These are phyloP conservation scores for Liparis tanakae DNA, from an alignment of 2,797 vertebrate genomes.

Conservation along the genomic window DNA sequence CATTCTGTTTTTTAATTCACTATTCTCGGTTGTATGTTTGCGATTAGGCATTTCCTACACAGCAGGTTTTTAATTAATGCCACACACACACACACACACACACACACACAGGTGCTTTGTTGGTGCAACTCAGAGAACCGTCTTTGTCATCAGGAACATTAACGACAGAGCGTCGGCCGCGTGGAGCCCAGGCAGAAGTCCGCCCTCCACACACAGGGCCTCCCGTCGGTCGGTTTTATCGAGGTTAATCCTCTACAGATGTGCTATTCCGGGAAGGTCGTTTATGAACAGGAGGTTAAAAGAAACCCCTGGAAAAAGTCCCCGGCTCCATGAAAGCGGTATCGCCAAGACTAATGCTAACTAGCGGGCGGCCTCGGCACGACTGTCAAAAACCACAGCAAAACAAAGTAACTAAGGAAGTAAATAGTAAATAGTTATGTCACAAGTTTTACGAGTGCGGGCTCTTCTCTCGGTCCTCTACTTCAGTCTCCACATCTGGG, in stretches of 20 bases:
- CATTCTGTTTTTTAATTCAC: constrained; percentile 72
- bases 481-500: constrained; percentile 39
- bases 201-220: constrained; percentile 38
- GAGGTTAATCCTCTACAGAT: constrained; percentile 36
- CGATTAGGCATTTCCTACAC: constrained; percentile 76
- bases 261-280: constrained; percentile 16
- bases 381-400: constrained; percentile 18
- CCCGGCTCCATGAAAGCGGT: neutral
- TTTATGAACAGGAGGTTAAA: constrained; percentile 4
- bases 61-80: constrained; percentile 83
- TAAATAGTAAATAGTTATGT: neutral
- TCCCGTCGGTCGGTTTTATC: constrained; percentile 27
- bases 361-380: constrained; percentile 25
- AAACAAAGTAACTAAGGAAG: neutral
- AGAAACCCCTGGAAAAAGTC: neutral
- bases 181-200: constrained; percentile 30
- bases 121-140: constrained; percentile 68
- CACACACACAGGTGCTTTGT: constrained; percentile 60
- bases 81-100: no score
- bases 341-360: neutral
- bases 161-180: constrained; percentile 35
- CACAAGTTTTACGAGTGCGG: neutral
- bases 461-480: constrained; percentile 15
- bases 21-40: constrained; percentile 72
- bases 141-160: constrained; percentile 66